Evolutionary conservation across 2,888 invertebrate genomes (phyloP).

Genomic region (Cyclophora punctaria): DNA sequence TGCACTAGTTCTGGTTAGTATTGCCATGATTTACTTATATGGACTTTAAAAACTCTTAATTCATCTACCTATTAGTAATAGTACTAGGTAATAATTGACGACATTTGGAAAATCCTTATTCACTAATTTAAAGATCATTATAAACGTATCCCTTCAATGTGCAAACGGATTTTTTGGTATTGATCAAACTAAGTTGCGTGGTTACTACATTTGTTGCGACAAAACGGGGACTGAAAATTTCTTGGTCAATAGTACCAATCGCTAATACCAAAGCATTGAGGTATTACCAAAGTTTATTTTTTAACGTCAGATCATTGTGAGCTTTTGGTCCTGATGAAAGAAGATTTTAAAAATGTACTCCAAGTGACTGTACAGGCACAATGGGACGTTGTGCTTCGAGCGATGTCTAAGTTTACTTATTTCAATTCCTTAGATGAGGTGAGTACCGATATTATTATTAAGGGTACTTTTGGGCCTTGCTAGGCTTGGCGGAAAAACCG

Average conservation of each 20-base stretch:
- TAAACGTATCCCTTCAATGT: too few species aligned
- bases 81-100: too few species aligned
- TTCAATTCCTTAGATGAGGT: constrained; percentile 77
- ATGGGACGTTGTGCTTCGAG: constrained; percentile 76
- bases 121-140: too few species aligned
- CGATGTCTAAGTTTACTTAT: constrained; percentile 77
- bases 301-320: constrained; percentile 69
- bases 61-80: too few species aligned
- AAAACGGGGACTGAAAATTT: too few species aligned
- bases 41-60: too few species aligned
- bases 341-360: constrained; percentile 78
- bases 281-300: background rate
- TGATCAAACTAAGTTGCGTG: constrained; percentile 23
- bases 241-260: background rate
- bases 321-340: constrained; percentile 75
- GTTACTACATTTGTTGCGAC: too few species aligned
- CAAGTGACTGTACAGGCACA: constrained; percentile 74
- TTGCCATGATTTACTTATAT: background rate
- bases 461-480: too few species aligned
- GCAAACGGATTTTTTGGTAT: constrained; percentile 6
- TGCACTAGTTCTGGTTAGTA: constrained; percentile 69
- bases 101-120: too few species aligned
- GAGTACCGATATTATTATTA: constrained; percentile 1
- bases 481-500: too few species aligned
- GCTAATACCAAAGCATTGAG: too few species aligned